These are phyloP conservation scores for Eilema depressum DNA, from an alignment of 2,888 invertebrate species.

Conservation along the genomic window DNA sequence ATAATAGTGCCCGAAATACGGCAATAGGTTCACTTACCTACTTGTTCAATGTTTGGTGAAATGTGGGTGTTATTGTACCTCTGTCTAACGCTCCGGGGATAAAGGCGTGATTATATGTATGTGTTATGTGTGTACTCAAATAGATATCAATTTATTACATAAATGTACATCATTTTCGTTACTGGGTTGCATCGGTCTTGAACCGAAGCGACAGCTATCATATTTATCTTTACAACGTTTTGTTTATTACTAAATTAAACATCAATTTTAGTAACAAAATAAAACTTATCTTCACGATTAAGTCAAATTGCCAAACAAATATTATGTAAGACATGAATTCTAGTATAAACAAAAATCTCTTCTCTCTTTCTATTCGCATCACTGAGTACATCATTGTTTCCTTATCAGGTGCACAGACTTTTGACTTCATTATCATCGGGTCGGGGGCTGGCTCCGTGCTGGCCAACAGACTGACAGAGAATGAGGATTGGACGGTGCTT, in stretches of 20 bases:
- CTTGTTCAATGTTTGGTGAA: no score
- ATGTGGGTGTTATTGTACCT: no score
- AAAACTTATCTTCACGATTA: background rate
- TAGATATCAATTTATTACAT: no score
- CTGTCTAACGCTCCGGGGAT: no score
- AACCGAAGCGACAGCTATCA: background rate
- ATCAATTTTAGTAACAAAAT: background rate
- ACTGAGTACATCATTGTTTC: background rate
- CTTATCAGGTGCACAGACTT: conserved; percentile 67
- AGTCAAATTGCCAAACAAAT: background rate
- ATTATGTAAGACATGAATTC: background rate
- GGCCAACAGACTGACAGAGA: conserved; percentile 72
- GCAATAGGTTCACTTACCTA: no score
- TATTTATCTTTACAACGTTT: background rate
- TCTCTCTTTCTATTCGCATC: background rate
- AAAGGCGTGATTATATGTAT: no score
- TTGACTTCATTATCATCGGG: conserved; percentile 80
- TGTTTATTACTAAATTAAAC: background rate
- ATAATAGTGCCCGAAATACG: no score
- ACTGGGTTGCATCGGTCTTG: no score
- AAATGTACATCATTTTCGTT: no score
- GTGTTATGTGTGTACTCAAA: no score
- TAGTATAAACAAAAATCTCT: background rate
- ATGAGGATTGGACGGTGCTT: conserved; percentile 73
- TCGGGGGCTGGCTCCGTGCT: conserved; percentile 77